phyloP scores from a whole-genome alignment of 2,797 vertebrate genomes.

The Leuciscus waleckii region DNA sequence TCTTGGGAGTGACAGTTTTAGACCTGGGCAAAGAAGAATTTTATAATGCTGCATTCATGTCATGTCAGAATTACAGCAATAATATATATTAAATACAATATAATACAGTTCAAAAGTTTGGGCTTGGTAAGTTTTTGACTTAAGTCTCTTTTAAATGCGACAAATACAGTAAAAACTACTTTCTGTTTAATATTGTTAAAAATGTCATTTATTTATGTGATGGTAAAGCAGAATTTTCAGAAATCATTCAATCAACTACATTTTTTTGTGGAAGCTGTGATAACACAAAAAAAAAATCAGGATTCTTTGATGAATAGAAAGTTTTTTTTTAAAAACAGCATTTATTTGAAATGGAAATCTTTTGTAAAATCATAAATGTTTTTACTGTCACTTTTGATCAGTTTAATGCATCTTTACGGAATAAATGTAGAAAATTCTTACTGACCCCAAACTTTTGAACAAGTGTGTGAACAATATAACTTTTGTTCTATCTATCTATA shows the following conservation, averaged over 20 bases:
- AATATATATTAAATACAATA: background rate
- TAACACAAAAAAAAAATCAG: too few relatives aligned
- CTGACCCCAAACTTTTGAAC: background rate
- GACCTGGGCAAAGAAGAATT: background rate
- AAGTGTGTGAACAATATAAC: background rate
- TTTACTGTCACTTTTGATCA: background rate
- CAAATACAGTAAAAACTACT: background rate
- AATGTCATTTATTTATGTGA: background rate
- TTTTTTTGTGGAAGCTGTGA: background rate
- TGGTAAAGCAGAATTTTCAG: background rate
- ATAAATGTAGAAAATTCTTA: background rate
- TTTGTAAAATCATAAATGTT: background rate
- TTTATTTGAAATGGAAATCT: background rate
- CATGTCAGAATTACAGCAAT: conserved; percentile 7
- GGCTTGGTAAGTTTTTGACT: background rate
- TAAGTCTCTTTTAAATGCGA: background rate
- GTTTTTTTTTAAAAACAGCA: background rate
- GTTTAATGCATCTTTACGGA: background rate
- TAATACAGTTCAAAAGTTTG: background rate
- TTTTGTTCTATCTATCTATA: background rate
- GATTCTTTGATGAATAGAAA: background rate
- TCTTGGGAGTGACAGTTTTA: background rate
- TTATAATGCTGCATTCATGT: conserved; percentile 12
- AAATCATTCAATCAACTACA: background rate
- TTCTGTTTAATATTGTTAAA: background rate